Base-by-base conservation (phyloP, 1,140 invertebrate genomes). In the Orchestia grillus region DNA sequence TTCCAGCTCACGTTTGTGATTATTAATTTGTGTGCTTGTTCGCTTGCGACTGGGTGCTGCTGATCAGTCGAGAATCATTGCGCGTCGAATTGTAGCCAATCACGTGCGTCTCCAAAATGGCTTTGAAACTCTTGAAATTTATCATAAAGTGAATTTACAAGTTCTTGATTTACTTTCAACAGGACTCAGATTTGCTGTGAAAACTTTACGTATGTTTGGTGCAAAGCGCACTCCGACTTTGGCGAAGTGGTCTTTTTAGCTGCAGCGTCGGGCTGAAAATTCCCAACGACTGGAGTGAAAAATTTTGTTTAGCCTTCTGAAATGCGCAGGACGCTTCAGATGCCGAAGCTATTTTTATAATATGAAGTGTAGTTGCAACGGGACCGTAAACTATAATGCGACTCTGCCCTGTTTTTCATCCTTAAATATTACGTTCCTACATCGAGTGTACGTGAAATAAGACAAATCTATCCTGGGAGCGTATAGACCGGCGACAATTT, bases 111-210 rank as follows among this genome's bases (percentile, higher is more conserved):
- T 90, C 11, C 88, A 44, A 90, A 45, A 94, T 94, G 92, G 92
- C 92, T 44, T 42, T 94, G 36, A 94, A 94, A 94, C 43, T 94
- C 44, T 45, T 94, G 44, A 44, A 94, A 94, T 94, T 94, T 47
- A 94, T 94, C 16, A 94, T 94, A 23, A 94, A 94, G 92, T 94
- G 44, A 94, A 45, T 11, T 19, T 47, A 45, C 42, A 90, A 42
- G 42, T 90, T 44, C 42, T 41, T 23, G 0, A 42, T 77, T 77
- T 77, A 8, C 19, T 77, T 77, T 77, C 15, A 77, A 36, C 62
- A 77, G 11, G 28, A 77, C 62, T 77, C 28, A 1, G 15, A 15
- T 53, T 53, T 77, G 11, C 62, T 23, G 28, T 23, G 62, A 77
- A 77, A 77, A 77, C 3, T 77, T 15, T 15, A 36, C 36, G 62